These are phyloP conservation scores for Hemiprocne comata DNA, from an alignment of 2,113 vertebrate genomes.

Conservation along the genomic window DNA sequence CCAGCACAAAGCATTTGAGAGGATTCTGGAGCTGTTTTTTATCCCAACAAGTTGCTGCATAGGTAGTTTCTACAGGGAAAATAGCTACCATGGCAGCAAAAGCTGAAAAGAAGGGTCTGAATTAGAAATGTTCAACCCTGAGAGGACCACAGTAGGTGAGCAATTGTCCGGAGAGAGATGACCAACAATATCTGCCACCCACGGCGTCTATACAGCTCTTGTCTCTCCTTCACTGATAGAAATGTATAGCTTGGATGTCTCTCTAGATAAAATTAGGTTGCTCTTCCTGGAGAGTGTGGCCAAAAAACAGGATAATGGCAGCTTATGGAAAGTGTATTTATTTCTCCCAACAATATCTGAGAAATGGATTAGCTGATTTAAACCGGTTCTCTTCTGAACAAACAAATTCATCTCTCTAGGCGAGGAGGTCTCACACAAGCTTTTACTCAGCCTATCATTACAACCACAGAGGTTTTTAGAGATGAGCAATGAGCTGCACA, in stretches of 20 bases:
- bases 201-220: neutral
- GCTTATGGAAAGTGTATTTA: constrained; percentile 14
- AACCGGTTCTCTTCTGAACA: constrained; percentile 20
- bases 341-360: neutral
- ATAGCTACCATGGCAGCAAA: neutral
- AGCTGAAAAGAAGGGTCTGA: neutral
- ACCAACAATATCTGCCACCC: neutral
- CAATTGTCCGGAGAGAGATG: neutral
- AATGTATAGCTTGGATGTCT: neutral
- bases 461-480: neutral
- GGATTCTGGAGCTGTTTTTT: neutral
- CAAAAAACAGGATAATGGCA: neutral
- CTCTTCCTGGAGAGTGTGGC: neutral
- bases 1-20: neutral
- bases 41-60: neutral
- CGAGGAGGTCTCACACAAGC: neutral
- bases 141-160: neutral
- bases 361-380: constrained; percentile 42
- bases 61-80: neutral
- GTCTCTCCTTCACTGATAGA: neutral
- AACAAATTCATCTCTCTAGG: constrained; percentile 32
- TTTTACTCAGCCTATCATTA: neutral
- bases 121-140: neutral
- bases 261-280: neutral
- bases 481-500: neutral